Evolutionary conservation across 2,797 vertebrate species (phyloP), one percentile per base, ranked within the genome.

Genomic region (Diplodus puntazzo): DNA sequence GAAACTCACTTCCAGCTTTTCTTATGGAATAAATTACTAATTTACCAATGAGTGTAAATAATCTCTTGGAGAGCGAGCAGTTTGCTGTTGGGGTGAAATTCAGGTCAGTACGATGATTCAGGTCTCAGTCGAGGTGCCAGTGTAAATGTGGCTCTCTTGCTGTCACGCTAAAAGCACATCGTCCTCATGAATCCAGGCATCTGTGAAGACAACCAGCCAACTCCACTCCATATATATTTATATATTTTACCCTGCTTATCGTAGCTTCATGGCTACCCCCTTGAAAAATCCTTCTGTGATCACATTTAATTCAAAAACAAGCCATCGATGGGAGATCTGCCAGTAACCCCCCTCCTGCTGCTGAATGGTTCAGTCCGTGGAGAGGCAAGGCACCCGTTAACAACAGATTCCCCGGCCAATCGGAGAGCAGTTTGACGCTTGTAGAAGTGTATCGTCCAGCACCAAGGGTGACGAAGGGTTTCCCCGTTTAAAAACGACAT

Each of bases 331-430:
- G 73, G 79, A 70, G 55, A 82, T 80, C 80, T 79, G 74, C 74
- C 90, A 80, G 86, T 58, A 86, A 88, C 75, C 73, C 69, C 79
- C 87, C 79, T 81, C 80, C 80, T 71, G 74, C 49, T 59, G 85
- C 80, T 83, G 77, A 80, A 50, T 71, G 82, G 83, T 77, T 42
- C 86, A 81, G 89, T 91, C 90, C 88, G 66, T 65, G 78, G 84
- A 90, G 75, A 83, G 73, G 86, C 82, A 87, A 91, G 89, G 91
- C 91, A 90, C 90, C 91, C 79, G 42, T 87, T 85, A 68, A 58
- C 30, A 87, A 90, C 86, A 84, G 71, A 87, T 59, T 59, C 89
- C 82, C 81, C 34, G 5, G 65, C 66, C 58, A 58, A 27, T 70
- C 69, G 20, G 48, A 68, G 68, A 73, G 84, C 79, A 83, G 80